Base-by-base conservation (phyloP, 2,113 vertebrate species). In the Bombycilla garrulus region DNA sequence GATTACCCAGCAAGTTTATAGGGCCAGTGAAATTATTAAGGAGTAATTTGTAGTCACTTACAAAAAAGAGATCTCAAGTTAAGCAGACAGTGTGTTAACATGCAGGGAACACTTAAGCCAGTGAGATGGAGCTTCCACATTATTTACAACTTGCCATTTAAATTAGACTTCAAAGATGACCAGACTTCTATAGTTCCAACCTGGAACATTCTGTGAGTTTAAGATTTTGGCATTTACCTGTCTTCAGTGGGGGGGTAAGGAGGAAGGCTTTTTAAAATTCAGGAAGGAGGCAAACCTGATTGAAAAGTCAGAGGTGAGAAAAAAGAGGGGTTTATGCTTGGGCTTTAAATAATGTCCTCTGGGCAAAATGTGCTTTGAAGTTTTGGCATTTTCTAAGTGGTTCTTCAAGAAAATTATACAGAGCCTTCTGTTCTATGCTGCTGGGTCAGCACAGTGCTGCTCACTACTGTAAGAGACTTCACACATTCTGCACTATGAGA, bases 41-140 rank as follows among this genome's bases (percentile, higher is more conserved):
- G 47, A 77, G 29, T 42, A 91, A 95, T 93, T 82, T 64, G 86
- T 89, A 96, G 61, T 62, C 54, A 91, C 73, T 84, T 87, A 38
- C 26, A 33, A 45, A 70, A 84, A 67, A 44, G 33, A 87, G 47
- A 29, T 88, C 70, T 25, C 38, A 60, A 47, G 60, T 81, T 87
- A 83, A 95, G 67, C 64, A 94, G 85, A 50, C 60, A 51, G 58
- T 36, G 29, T 36, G 62, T 80, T 73, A 66, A 40, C 10, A 8
- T 13, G 45, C 51, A 72, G n/a, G 15, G 35, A 89, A 44, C 36
- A 38, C 44, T 82, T 86, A 33, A 3, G 6, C 16, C 82, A 69
- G 31, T 6, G 51, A 90, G 62, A 70, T 57, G 38, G 10, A 80
- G 25, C 54, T 51, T 91, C 66, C 64, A 50, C 33, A 35, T 86